Base-by-base conservation (phyloP, 2,113 vertebrate species). In the Boulengeromyrus knoepffleri region DNA sequence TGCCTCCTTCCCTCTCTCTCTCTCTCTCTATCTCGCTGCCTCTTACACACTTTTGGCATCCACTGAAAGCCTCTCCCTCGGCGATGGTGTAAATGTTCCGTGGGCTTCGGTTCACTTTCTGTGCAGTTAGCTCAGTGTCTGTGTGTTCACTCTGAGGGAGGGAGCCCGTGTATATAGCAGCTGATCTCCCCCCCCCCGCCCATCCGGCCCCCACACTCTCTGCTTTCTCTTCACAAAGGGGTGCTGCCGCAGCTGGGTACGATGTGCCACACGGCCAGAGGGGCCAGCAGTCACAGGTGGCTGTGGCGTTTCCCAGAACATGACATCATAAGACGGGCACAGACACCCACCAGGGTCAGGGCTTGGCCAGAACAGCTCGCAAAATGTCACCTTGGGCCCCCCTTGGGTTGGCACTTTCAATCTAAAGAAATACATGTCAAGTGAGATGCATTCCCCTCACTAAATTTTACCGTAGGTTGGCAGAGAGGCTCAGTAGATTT, bases 11-110 rank as follows among this genome's bases (percentile, higher is more conserved):
- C 89, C 77, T 87, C 62, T 50, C 58, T 89, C 77, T 87, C 62
- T 87, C 80, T 88, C 70, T 84, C 90, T 46, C 86, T 88, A 21
- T 87, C 83, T 88, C 70, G 36, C 24, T 91, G 90, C 91, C 86
- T 85, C 90, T 89, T 36, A 90, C 89, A 92, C 84, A 70, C 93
- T 95, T 95, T 94, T 93, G 94, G 94, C 94, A 96, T 95, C 95
- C 96, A 94, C 93, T 93, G 91, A 88, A 93, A 95, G 94, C 95
- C 87, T 91, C 42, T 21, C 49, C 6, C 89, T 90, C 91, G 53
- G 89, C 91, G 93, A 89, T 62, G 42, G 92, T 93, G 92, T 89
- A 91, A 93, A 88, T 90, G 92, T 91, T 92, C 90, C 52, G 91
- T 91, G 90, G 93, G 91, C 89, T 92, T 88, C 92, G 47, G 88